phyloP scores from a whole-genome alignment of 2,113 vertebrate genomes.

The Emberiza fucata region DNA sequence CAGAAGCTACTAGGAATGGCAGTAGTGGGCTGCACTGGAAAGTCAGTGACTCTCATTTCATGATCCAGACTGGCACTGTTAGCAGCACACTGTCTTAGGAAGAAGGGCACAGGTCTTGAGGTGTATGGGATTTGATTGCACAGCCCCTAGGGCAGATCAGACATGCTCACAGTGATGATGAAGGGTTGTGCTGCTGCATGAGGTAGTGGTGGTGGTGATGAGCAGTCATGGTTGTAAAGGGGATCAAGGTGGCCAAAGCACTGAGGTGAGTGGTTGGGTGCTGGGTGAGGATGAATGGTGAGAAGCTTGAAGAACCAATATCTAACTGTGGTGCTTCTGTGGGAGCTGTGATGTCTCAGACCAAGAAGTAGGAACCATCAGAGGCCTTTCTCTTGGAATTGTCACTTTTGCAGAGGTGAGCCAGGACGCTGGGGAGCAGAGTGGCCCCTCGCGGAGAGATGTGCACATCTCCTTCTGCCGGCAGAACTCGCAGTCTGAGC shows the following conservation, averaged over 20 bases:
- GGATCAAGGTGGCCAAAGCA: neutral
- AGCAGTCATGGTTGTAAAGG: neutral
- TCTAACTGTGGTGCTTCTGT: neutral
- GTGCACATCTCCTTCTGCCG: conserved; percentile 74
- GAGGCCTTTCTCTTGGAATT: neutral
- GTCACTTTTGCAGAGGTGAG: conserved; percentile 49
- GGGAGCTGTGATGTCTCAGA: neutral
- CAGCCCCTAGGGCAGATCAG: neutral
- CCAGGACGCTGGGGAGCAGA: conserved; percentile 72
- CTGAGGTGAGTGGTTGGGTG: neutral
- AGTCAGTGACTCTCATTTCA: fast-evolving
- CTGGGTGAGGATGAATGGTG: neutral
- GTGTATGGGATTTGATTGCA: neutral
- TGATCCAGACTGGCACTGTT: neutral
- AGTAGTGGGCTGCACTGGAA: neutral
- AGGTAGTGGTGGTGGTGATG: neutral
- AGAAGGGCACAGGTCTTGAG: neutral
- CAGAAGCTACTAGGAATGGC: neutral
- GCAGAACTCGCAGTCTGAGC: conserved; percentile 80
- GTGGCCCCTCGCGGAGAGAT: conserved; percentile 73
- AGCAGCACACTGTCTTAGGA: neutral
- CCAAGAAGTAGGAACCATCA: fast-evolving
- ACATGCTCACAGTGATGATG: neutral
- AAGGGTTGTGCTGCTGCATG: neutral
- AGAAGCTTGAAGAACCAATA: neutral